Evolutionary conservation across 2,797 vertebrate species (phyloP).

Genomic region (Heliangelus exortis): DNA sequence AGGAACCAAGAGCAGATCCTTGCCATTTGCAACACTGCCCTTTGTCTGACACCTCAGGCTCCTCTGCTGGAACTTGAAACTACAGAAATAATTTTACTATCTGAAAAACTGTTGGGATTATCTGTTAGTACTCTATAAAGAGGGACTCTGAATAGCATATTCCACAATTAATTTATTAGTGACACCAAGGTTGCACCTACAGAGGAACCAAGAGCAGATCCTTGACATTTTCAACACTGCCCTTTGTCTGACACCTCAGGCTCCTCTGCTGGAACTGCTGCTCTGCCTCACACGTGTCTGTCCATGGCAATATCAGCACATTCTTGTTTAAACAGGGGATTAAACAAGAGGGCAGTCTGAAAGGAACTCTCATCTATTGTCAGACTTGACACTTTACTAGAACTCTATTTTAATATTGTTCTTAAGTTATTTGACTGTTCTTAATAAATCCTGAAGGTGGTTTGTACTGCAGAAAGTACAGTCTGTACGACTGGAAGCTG

Average conservation of each 20-base stretch:
- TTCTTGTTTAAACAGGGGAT: rapidly evolving
- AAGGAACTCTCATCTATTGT: neutral
- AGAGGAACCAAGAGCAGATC: neutral
- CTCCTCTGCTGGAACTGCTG: neutral
- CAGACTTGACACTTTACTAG: neutral
- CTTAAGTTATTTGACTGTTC: neutral
- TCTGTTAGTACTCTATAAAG: neutral
- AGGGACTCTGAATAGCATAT: neutral
- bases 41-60: neutral
- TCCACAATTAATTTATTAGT: neutral
- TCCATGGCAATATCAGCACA: neutral
- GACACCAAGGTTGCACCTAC: neutral
- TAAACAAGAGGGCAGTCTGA: neutral
- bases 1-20: neutral
- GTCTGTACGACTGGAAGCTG: neutral
- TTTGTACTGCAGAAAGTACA: neutral
- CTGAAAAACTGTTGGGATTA: neutral
- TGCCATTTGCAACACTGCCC: neutral
- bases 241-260: rapidly evolving
- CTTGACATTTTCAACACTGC: neutral
- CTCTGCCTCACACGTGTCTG: rapidly evolving
- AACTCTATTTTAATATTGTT: neutral
- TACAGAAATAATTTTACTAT: neutral
- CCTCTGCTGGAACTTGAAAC: neutral
- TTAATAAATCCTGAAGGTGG: neutral